A percentile compares a stretch with the other conserved stretches of the same genome.
These are phyloP conservation scores for Calephelis virginiensis DNA, from an alignment of 1,140 invertebrate species.

Conservation along the genomic window DNA sequence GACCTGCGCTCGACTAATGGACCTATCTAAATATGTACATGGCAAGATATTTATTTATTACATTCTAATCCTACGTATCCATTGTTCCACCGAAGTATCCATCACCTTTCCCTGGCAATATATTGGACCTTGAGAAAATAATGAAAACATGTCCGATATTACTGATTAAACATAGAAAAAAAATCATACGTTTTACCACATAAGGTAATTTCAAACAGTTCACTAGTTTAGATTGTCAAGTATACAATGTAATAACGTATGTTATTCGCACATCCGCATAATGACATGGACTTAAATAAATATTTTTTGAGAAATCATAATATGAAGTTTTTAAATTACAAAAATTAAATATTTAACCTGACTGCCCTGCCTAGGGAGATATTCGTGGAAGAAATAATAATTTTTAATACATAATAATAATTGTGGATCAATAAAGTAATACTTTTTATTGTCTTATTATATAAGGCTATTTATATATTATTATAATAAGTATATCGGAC, in stretches of 20 bases:
- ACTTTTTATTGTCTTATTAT: slow-evolving; percentile 11
- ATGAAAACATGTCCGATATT: slow-evolving; percentile 9
- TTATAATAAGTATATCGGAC: slow-evolving; percentile 12
- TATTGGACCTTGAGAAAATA: slow-evolving; percentile 8
- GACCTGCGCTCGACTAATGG: neutral
- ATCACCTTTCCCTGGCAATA: slow-evolving; percentile 12
- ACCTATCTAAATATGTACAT: slow-evolving; percentile 16
- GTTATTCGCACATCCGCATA: no score
- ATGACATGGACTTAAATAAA: no score
- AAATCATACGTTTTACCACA: no score
- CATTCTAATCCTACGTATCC: slow-evolving; percentile 2
- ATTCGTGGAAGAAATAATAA: neutral
- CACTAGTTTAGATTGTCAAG: no score
- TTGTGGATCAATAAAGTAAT: neutral
- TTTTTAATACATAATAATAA: neutral
- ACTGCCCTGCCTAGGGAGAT: neutral
- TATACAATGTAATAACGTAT: neutral
- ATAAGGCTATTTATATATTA: slow-evolving; percentile 3
- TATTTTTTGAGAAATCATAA: no score
- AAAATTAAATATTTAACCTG: no score
- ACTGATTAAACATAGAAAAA: neutral
- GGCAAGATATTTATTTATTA: slow-evolving; percentile 9
- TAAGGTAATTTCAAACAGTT: no score
- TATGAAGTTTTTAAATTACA: no score
- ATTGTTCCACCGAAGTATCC: slow-evolving; percentile 13